Percentiles rank a stretch among this genome's conserved stretches.
These are phyloP conservation scores for Ditula angustiorana DNA, from an alignment of 2,888 invertebrate species.

Conservation along the genomic window DNA sequence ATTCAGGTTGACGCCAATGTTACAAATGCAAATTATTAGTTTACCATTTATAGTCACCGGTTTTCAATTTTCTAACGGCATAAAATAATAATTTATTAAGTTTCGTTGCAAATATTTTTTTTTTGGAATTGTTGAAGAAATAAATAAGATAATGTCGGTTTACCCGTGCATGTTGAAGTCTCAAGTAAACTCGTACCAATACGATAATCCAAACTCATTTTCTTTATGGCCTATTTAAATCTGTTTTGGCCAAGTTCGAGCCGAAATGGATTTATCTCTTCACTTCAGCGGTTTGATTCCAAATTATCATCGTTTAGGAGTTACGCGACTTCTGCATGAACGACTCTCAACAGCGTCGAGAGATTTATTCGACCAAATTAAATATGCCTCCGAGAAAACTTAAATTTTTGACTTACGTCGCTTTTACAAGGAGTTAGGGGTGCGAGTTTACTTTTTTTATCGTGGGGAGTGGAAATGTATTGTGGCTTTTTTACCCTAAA, in stretches of 20 bases:
- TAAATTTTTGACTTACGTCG: not conserved
- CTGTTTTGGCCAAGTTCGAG: conserved; percentile 34
- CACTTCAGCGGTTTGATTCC: conserved; percentile 39
- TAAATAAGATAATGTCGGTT: too few relatives aligned
- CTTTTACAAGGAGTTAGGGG: not conserved
- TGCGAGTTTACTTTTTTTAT: not conserved
- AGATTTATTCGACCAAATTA: conserved; percentile 31
- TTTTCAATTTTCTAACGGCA: too few relatives aligned
- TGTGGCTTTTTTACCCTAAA: conserved; percentile 16
- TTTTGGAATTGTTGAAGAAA: too few relatives aligned
- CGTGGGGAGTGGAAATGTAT: not conserved
- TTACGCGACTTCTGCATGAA: conserved; percentile 35
- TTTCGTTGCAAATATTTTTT: too few relatives aligned
- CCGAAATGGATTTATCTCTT: conserved; percentile 31
- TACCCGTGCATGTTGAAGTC: too few relatives aligned
- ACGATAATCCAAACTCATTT: conserved; percentile 15
- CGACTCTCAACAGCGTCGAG: conserved; percentile 24
- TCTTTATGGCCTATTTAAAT: conserved; percentile 37
- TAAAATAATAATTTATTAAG: too few relatives aligned
- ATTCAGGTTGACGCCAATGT: too few relatives aligned
- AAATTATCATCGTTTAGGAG: conserved; percentile 37
- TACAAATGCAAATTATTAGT: too few relatives aligned
- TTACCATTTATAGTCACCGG: too few relatives aligned
- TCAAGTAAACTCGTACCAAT: too few relatives aligned
- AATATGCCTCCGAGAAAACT: not conserved